These are phyloP conservation scores for Hylaeus volcanicus DNA, from an alignment of 1,140 invertebrate species.

Conservation along the genomic window DNA sequence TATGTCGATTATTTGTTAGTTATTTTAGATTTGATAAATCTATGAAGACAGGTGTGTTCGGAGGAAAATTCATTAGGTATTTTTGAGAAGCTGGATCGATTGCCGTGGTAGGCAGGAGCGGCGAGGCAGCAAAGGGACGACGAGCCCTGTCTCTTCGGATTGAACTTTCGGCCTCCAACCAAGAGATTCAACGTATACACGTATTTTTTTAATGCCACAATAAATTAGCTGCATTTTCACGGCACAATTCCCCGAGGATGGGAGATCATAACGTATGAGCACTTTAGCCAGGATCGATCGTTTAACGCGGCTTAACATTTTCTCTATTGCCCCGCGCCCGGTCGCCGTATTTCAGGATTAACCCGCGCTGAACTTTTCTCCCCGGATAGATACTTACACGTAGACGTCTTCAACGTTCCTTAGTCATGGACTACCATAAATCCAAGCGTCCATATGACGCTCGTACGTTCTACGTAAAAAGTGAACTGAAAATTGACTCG, in stretches of 20 bases:
- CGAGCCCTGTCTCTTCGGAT: not conserved
- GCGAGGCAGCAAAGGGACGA: too few relatives aligned
- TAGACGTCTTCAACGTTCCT: constrained; percentile 36
- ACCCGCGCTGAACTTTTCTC: constrained; percentile 42
- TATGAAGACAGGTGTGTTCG: too few relatives aligned
- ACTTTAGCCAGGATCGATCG: constrained; percentile 39
- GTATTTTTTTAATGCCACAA: not conserved
- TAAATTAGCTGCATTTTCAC: constrained; percentile 24
- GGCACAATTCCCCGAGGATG: constrained; percentile 15
- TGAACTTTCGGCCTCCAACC: not conserved
- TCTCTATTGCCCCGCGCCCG: not conserved
- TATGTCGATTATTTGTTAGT: too few relatives aligned
- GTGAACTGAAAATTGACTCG: not conserved
- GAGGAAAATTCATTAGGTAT: too few relatives aligned
- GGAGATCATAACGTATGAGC: constrained; percentile 5
- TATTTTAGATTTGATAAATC: too few relatives aligned
- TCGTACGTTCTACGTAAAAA: not conserved
- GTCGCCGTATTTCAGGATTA: constrained; percentile 46
- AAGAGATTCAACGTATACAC: not conserved
- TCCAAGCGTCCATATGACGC: constrained; percentile 15
- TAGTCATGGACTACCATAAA: constrained; percentile 27
- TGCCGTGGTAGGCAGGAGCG: too few relatives aligned
- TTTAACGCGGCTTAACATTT: constrained; percentile 45
- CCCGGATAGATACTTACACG: constrained; percentile 25
- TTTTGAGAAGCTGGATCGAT: too few relatives aligned